Evolutionary conservation across 2,888 invertebrate genomes (phyloP).

Genomic region (Nemoura dubitans): DNA sequence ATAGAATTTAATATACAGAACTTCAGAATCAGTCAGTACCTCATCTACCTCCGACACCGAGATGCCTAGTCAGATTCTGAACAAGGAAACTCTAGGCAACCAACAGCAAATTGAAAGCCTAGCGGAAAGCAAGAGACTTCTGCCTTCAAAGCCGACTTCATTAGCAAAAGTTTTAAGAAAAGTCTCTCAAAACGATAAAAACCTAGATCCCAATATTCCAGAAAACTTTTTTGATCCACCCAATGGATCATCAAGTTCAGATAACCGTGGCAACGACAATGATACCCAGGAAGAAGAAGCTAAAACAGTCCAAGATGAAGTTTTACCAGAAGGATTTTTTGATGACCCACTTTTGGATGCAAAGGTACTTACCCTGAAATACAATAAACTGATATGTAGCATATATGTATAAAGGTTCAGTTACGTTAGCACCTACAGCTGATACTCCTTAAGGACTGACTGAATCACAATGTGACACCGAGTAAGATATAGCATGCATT

Average conservation of each 20-base stretch:
- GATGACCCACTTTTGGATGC: slow-evolving; percentile 85
- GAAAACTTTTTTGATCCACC: not conserved
- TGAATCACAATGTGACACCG: too few species aligned
- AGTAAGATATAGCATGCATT: too few species aligned
- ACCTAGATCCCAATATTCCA: not conserved
- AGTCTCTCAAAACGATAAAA: not conserved
- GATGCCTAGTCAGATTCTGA: not conserved
- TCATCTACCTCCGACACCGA: not conserved
- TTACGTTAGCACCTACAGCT: too few species aligned
- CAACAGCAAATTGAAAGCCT: not conserved
- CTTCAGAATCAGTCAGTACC: not conserved
- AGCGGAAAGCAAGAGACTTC: not conserved
- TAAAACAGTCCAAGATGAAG: slow-evolving; percentile 51
- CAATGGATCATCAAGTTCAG: not conserved
- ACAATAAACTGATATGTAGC: too few species aligned
- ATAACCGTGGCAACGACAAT: slow-evolving; percentile 10
- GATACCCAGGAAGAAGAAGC: not conserved
- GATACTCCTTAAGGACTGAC: too few species aligned
- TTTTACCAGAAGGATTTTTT: slow-evolving; percentile 85
- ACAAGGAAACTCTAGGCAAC: not conserved
- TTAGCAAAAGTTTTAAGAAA: not conserved
- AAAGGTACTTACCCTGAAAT: too few species aligned
- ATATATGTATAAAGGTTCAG: slow-evolving; percentile 20
- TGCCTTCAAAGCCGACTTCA: not conserved
- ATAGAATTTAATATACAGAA: not conserved